A percentile compares a stretch with the other conserved stretches of the same genome.
These are phyloP conservation scores for Chlamydotis undulata DNA, from an alignment of 2,113 vertebrate species.

Conservation along the genomic window DNA sequence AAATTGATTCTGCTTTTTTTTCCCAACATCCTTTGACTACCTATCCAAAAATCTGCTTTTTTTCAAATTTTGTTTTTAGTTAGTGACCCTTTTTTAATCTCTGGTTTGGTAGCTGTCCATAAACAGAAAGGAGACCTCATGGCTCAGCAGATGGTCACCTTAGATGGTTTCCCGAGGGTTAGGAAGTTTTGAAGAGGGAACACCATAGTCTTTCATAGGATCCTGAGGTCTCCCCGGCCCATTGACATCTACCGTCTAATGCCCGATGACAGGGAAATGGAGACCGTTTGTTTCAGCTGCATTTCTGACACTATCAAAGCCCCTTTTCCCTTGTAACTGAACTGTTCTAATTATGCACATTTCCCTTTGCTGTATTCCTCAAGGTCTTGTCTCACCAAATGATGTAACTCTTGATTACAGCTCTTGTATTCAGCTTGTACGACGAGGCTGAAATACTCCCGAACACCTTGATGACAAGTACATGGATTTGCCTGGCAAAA, in stretches of 20 bases:
- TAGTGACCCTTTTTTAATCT: background rate
- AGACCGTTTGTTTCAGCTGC: conserved; percentile 21
- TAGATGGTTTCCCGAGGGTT: background rate
- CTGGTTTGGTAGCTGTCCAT: background rate
- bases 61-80: background rate
- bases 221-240: background rate
- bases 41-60: background rate
- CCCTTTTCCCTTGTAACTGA: conserved; percentile 42
- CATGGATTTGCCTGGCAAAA: conserved; percentile 69
- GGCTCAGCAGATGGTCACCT: background rate
- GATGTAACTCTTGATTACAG: conserved; percentile 71
- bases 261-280: conserved; percentile 41
- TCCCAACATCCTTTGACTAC: background rate
- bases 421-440: conserved; percentile 67
- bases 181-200: background rate
- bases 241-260: conserved; percentile 23
- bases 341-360: conserved; percentile 68
- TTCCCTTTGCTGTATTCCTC: conserved; percentile 67
- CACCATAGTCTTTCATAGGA: background rate
- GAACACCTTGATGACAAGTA: conserved; percentile 73
- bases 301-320: conserved; percentile 43
- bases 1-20: background rate
- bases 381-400: conserved; percentile 65
- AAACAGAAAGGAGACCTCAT: background rate
- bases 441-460: conserved; percentile 26